Conservation (phyloP, 1,140 invertebrate genomes). For the Agraylea sexmaculata region DNA sequence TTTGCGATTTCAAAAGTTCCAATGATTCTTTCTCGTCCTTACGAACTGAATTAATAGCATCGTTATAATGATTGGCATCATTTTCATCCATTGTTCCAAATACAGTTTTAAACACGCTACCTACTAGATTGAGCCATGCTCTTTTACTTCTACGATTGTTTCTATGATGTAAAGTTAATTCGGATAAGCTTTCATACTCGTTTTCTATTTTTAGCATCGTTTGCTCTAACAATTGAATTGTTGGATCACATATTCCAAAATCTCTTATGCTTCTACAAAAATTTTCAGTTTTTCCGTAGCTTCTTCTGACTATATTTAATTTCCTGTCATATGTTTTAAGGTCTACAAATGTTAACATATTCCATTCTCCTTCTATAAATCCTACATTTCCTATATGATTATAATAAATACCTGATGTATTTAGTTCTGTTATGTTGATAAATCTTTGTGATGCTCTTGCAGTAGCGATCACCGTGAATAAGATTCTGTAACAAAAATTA, state of each 20-base stretch:
- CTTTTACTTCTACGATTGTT: not conserved
- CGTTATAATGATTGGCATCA: constrained; percentile 18
- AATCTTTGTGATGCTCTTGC: too few species aligned
- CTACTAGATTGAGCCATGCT: constrained; percentile 5
- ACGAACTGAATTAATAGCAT: constrained; percentile 13
- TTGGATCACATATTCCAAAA: not conserved
- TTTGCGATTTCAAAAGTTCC: constrained; percentile 18
- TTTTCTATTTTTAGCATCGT: not conserved
- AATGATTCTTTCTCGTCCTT: constrained; percentile 16
- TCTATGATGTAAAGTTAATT: not conserved
- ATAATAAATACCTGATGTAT: constrained; percentile 3
- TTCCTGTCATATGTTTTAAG: not conserved
- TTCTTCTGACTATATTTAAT: not conserved
- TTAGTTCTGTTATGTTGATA: too few species aligned
- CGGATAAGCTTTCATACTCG: not conserved
- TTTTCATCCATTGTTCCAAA: constrained; percentile 18
- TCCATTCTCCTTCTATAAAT: constrained; percentile 6
- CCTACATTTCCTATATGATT: constrained; percentile 1
- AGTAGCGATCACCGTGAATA: too few species aligned
- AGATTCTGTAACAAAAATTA: too few species aligned
- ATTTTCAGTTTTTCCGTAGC: not conserved
- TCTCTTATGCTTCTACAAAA: not conserved
- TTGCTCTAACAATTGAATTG: not conserved
- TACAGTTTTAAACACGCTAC: constrained; percentile 6
- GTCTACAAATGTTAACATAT: constrained; percentile 4